Conservation (phyloP, 2,797 vertebrate genomes). For the Sebastes flavidus region DNA sequence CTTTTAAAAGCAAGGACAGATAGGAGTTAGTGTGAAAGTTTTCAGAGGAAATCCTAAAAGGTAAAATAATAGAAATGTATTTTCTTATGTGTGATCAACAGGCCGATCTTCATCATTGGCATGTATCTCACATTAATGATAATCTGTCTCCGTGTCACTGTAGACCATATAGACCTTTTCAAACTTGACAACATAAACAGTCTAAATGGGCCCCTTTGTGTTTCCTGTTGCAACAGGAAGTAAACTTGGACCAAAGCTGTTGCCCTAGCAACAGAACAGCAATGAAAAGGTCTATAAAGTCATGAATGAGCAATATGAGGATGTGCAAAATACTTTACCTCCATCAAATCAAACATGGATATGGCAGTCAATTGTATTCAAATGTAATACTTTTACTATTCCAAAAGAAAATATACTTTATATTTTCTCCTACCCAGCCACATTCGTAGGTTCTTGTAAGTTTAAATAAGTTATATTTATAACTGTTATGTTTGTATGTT, state of each 20-base stretch:
- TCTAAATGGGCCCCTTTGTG: too few species aligned
- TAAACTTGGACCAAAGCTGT: too few species aligned
- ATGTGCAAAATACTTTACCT: background rate
- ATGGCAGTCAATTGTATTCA: background rate
- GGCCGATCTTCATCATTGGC: background rate
- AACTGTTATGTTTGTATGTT: background rate
- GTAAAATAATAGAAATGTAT: background rate
- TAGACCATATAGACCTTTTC: background rate
- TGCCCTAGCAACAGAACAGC: too few species aligned
- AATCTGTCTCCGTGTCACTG: background rate
- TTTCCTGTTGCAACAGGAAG: too few species aligned
- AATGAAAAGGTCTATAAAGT: background rate
- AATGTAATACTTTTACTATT: background rate
- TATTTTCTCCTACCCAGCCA: background rate
- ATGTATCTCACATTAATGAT: background rate
- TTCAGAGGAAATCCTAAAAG: background rate
- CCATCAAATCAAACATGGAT: background rate
- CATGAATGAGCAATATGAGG: background rate
- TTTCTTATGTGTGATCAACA: background rate
- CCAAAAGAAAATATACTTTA: background rate
- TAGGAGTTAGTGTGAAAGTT: background rate
- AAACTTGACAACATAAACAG: too few species aligned
- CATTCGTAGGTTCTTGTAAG: background rate
- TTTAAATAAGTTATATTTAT: background rate
- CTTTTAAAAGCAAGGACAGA: background rate